These are phyloP conservation scores for Drosophila ohnishii DNA, from an alignment of 1,140 invertebrate species.

Conservation along the genomic window DNA sequence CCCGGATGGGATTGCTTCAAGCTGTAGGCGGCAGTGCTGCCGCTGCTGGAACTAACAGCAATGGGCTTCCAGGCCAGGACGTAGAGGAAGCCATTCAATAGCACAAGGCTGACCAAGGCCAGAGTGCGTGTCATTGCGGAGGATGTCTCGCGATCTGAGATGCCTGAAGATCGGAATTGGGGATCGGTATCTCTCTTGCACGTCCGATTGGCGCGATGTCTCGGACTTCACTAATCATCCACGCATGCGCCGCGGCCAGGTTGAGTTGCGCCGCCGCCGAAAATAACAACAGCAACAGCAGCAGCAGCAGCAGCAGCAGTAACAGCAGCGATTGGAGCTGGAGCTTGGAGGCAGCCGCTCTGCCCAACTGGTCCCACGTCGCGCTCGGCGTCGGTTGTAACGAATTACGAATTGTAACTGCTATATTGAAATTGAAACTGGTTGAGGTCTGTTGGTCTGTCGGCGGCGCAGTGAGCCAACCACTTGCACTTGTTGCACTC, in stretches of 20 bases:
- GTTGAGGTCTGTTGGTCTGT: conserved; percentile 59
- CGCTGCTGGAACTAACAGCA: conserved; percentile 15
- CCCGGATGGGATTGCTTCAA: conserved; percentile 79
- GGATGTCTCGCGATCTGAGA: background rate
- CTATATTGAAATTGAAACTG: conserved; percentile 79
- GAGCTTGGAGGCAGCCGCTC: conserved; percentile 26
- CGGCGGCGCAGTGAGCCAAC: conserved; percentile 21
- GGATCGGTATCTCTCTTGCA: conserved; percentile 1
- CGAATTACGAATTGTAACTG: conserved; percentile 64
- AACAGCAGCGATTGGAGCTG: conserved; percentile 10
- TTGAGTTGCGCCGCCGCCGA: conserved; percentile 47
- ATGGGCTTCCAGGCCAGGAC: conserved; percentile 74
- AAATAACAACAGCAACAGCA: conserved; percentile 41
- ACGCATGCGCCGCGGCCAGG: conserved; percentile 65
- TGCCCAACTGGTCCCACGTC: conserved; percentile 24
- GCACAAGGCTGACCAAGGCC: conserved; percentile 11
- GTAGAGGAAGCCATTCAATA: background rate
- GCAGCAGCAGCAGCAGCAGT: conserved; percentile 11
- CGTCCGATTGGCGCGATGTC: conserved; percentile 69
- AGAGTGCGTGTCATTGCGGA: background rate
- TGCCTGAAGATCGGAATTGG: background rate
- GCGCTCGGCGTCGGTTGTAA: conserved; percentile 63
- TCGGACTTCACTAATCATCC: conserved; percentile 79
- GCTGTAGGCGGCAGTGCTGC: conserved; percentile 61
- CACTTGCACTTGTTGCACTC: conserved; percentile 52